Base-by-base conservation (phyloP, 2,797 vertebrate species). In the Cynodonichthys magdalenae region DNA sequence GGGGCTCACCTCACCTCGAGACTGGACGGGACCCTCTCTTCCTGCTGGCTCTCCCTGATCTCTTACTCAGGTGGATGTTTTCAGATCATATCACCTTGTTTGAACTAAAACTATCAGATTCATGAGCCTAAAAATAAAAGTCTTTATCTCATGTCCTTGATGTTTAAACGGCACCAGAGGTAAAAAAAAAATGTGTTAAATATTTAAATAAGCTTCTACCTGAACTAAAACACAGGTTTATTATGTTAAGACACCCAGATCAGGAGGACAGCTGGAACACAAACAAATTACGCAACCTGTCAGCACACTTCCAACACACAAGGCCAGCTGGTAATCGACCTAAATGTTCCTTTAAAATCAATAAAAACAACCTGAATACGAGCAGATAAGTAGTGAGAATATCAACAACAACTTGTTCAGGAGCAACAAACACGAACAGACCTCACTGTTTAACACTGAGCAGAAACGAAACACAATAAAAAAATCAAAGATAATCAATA, bases 11-110 rank as follows among this genome's bases (percentile, higher is more conserved):
- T 87, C 75, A 80, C 74, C 78, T 81, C 82, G 78, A 79, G 63
- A 89, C 86, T 80, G 85, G 74, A 66, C 83, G 87, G 83, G 87
- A 87, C 82, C 91, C 91, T 80, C 75, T 74, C 82, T 76, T 41
- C 47, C 36, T 19, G 3, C 51, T 56, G 24, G 53, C 66, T 77
- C 36, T 79, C 55, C 66, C 75, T 46, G 53, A 68, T 68, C 60
- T 59, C 69, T 61, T 34, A 55, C 56, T 45, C 52, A 63, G 59
- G 17, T 0, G 15, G 28, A 53, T 65, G 12, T 27, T 61, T 2
- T 77, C 74, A 85, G 69, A 74, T 81, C 81, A 88, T 82, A 69
- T 19, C 24, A 31, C 34, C 31, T 47, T 59, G 14, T 15, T 66
- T 15, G 1, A 1, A 11, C 55, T 9, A 55, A 58, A 57, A 19